Evolutionary conservation across 2,888 invertebrate genomes (phyloP), one percentile per base, ranked within the genome.

Genomic region (Lithosia quadra): DNA sequence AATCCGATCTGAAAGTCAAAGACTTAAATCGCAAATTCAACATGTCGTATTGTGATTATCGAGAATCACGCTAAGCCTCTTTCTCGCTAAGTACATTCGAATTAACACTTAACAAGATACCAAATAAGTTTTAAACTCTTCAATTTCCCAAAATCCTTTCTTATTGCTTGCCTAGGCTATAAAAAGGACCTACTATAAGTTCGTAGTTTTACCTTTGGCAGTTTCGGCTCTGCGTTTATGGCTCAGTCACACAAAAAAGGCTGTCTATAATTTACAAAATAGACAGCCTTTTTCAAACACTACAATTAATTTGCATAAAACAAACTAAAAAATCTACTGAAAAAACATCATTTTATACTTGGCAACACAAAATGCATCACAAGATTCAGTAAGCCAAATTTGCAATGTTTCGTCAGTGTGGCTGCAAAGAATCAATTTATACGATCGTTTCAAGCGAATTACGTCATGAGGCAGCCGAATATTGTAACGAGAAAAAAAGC

Each of bases 391-490:
- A 85, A 89, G 88, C 85, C 87, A 84, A 87, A 88, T 89, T 90
- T 84, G 86, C 84, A 85, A 88, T 88, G 86, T 86, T 86, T 86
- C 84, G 79, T 80, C 81, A 84, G 63, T 79, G 81, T 80, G 84
- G 63, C 81, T 82, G 84, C 87, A 82, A 83, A 86, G 86, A 87
- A 89, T 89, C 90, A 88, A 88, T 90, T 88, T 87, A 83, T 87
- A 89, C 90, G 86, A 89, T 88, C 86, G 84, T 75, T 85, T 81
- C 84, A 85, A n/a, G 82, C 84, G 86, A 84, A 88, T 92, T 90
- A 91, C 92, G 91, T 92, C 92, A 92, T 85, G 77, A 83, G 82
- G 78, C 81, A 80, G 86, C 88, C 90, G 87, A 92, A 91, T 90
- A 90, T 91, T 83, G 89, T 88, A 83, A 88, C 79, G 85, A 86